Evolutionary conservation across 2,797 vertebrate genomes (phyloP).

Genomic region (Spinus olivaceus): DNA sequence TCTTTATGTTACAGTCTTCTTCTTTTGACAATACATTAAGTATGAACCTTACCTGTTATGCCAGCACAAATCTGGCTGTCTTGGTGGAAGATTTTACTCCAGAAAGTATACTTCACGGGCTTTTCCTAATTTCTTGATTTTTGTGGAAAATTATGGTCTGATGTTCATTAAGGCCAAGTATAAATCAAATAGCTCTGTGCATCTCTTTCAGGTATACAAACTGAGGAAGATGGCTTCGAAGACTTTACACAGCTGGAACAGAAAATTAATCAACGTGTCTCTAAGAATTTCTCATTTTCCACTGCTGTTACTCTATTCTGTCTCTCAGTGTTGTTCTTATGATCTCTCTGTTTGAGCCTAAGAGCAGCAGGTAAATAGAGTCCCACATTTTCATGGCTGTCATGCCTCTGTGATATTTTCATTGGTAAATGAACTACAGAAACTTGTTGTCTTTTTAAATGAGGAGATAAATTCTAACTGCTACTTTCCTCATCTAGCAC

Average conservation of each 20-base stretch:
- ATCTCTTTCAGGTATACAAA: neutral
- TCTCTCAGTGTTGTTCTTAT: neutral
- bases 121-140: neutral
- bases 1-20: neutral
- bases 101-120: neutral
- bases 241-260: neutral
- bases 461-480: neutral
- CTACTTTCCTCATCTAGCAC: neutral
- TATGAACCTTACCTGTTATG: neutral
- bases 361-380: neutral
- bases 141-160: neutral
- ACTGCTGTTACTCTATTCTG: neutral
- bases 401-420: neutral
- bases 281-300: neutral
- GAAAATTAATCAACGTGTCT: neutral
- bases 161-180: neutral
- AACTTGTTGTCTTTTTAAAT: neutral
- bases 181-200: neutral
- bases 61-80: neutral
- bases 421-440: neutral
- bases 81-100: neutral
- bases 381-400: neutral
- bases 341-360: neutral
- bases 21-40: neutral
- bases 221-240: neutral